These are phyloP conservation scores for Drusus annulatus DNA, from an alignment of 1,140 invertebrate genomes.

Conservation along the genomic window DNA sequence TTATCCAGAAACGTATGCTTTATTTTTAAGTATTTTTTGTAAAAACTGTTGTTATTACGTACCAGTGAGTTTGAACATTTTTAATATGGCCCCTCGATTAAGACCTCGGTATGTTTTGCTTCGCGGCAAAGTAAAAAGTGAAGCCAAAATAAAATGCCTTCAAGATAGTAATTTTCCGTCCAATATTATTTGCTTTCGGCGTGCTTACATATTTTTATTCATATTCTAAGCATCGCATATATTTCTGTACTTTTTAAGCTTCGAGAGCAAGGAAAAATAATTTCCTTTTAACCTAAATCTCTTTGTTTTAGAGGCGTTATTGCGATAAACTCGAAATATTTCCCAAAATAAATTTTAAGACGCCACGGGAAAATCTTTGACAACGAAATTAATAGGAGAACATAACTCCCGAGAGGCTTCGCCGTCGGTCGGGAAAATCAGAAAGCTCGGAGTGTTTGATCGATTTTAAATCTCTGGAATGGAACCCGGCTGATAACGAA, in stretches of 20 bases:
- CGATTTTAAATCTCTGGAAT: slow-evolving; percentile 45
- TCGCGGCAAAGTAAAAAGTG: too few relatives aligned
- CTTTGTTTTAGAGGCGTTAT: slow-evolving; percentile 19
- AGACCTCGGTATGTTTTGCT: too few relatives aligned
- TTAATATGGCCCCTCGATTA: too few relatives aligned
- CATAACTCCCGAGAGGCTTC: slow-evolving; percentile 33
- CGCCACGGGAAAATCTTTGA: slow-evolving; percentile 34
- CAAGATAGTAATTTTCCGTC: too few relatives aligned
- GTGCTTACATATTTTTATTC: too few relatives aligned
- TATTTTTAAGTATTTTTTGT: too few relatives aligned
- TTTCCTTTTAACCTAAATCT: not conserved
- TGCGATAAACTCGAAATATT: slow-evolving; percentile 4
- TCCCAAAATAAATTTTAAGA: slow-evolving; percentile 34
- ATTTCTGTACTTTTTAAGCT: not conserved
- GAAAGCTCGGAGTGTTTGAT: slow-evolving; percentile 36
- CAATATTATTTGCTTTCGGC: too few relatives aligned
- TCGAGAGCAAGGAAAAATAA: not conserved
- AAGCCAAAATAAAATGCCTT: too few relatives aligned
- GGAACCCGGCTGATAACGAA: slow-evolving; percentile 47
- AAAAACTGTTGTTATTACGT: too few relatives aligned
- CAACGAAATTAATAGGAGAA: slow-evolving; percentile 42
- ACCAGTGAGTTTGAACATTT: too few relatives aligned
- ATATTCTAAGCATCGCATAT: too few relatives aligned
- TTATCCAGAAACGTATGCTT: too few relatives aligned
- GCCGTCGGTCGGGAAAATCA: slow-evolving; percentile 31